Evolutionary conservation across 2,888 invertebrate genomes (phyloP).

Genomic region (Sympetrum striolatum): DNA sequence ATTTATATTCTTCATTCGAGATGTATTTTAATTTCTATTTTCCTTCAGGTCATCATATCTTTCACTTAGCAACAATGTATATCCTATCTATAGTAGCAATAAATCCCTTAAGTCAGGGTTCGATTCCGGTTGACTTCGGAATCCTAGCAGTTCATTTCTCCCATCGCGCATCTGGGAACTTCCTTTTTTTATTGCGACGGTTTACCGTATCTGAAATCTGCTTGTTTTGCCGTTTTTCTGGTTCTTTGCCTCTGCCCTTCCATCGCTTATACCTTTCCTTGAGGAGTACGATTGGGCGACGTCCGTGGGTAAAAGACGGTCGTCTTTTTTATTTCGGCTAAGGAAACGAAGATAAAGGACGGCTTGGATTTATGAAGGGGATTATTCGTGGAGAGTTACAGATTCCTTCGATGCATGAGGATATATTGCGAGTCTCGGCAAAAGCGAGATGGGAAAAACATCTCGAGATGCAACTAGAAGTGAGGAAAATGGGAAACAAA

Average conservation of each 20-base stretch:
- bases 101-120: no score
- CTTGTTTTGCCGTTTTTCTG: background rate
- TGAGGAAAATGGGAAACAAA: background rate
- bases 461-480: background rate
- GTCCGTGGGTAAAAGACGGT: background rate
- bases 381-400: background rate
- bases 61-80: no score
- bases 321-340: background rate
- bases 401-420: background rate
- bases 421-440: background rate
- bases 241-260: no score
- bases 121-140: no score
- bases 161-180: background rate
- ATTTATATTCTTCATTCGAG: no score
- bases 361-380: constrained; percentile 1
- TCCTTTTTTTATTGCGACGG: background rate
- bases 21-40: no score
- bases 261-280: no score
- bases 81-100: no score
- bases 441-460: background rate
- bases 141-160: no score
- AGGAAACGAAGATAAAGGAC: background rate
- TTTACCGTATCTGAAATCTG: background rate
- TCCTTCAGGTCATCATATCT: no score
- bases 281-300: background rate